These are phyloP conservation scores for Sinosuthora webbiana DNA, from an alignment of 2,113 vertebrate genomes.

Conservation along the genomic window DNA sequence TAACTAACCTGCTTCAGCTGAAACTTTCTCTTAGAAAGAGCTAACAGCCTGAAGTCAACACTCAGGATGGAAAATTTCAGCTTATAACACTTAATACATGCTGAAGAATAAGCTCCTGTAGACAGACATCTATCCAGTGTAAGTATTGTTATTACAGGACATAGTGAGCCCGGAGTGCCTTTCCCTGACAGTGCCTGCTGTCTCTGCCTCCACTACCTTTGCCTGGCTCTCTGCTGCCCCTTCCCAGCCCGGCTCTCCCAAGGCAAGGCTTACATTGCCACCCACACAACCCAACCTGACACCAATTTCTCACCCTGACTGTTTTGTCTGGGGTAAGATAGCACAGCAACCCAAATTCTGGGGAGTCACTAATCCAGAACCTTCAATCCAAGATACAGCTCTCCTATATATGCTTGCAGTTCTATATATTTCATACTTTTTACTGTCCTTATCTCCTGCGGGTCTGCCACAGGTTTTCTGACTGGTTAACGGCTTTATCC, in stretches of 20 bases:
- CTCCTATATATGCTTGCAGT: neutral
- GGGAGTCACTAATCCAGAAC: neutral
- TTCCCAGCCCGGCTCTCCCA: neutral
- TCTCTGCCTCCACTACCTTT: neutral
- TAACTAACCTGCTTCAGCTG: neutral
- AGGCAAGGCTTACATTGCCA: neutral
- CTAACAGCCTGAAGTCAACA: neutral
- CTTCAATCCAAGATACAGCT: neutral
- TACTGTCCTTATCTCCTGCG: neutral
- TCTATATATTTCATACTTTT: neutral
- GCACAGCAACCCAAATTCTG: neutral
- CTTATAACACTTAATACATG: neutral
- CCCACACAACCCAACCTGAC: rapidly evolving
- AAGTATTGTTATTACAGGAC: neutral
- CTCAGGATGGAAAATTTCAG: neutral
- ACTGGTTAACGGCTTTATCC: neutral
- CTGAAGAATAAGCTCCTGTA: neutral
- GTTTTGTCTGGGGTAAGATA: neutral
- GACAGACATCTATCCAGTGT: neutral
- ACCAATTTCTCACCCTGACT: neutral
- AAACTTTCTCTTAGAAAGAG: neutral
- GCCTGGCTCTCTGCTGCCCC: neutral
- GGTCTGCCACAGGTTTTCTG: neutral
- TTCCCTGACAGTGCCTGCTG: rapidly evolving
- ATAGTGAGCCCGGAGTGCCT: neutral